Percentiles rank a stretch among this genome's conserved stretches.
These are phyloP conservation scores for Rhinichthys klamathensis DNA, from an alignment of 2,113 vertebrate species.

Conservation along the genomic window DNA sequence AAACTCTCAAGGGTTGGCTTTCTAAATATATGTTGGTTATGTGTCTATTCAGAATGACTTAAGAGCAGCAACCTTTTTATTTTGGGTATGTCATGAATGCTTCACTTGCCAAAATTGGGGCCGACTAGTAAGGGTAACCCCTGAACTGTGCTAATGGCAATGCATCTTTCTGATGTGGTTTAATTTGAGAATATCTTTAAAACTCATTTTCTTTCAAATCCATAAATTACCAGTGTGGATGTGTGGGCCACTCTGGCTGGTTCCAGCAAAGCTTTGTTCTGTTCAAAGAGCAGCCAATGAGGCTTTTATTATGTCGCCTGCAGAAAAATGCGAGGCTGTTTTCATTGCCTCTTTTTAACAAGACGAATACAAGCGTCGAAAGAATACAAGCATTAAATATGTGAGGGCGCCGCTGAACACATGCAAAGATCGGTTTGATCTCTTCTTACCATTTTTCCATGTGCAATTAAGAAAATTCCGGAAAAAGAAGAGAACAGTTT, in stretches of 20 bases:
- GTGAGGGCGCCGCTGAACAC: constrained; percentile 44
- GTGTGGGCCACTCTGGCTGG: constrained; percentile 29
- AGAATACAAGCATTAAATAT: constrained; percentile 29
- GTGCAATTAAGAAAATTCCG: constrained; percentile 48
- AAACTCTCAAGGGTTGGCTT: no score
- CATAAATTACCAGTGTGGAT: constrained; percentile 30
- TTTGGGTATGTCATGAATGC: no score
- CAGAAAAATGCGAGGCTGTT: constrained; percentile 41
- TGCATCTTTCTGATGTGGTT: constrained; percentile 12
- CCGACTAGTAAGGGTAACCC: no score
- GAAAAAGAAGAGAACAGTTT: constrained; percentile 25
- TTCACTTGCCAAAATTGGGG: no score
- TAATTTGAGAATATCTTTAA: constrained; percentile 34
- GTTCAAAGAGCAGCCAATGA: constrained; percentile 52
- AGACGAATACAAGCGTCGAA: constrained; percentile 56
- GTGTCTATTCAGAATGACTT: no score
- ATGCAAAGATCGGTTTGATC: constrained; percentile 40
- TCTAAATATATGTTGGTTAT: no score
- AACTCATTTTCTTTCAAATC: constrained; percentile 22
- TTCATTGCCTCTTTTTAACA: constrained; percentile 58
- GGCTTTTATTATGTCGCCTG: constrained; percentile 54
- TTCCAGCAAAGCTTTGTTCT: constrained; percentile 52
- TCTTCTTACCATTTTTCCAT: constrained; percentile 13
- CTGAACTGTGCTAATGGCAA: not conserved
- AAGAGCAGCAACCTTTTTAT: no score